Conservation (phyloP, 2,888 invertebrate species). For the Diaprepes abbreviatus region DNA sequence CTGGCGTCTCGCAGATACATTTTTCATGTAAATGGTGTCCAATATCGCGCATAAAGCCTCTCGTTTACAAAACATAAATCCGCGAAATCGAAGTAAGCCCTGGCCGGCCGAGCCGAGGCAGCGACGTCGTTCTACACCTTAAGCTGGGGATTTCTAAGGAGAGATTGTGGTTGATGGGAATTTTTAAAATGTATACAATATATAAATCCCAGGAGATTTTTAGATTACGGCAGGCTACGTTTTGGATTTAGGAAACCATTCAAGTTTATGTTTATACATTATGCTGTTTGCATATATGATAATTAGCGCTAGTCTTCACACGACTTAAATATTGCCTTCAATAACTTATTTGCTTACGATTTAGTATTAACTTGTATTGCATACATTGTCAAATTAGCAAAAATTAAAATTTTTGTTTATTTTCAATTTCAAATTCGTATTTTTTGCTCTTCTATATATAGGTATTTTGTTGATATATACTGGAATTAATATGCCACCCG, state of each 20-base stretch:
- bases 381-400: too few relatives aligned
- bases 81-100: slow-evolving; percentile 65
- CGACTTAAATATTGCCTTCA: too few relatives aligned
- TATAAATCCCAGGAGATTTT: slow-evolving; percentile 24
- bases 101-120: slow-evolving; percentile 28
- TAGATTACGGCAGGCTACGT: slow-evolving; percentile 1
- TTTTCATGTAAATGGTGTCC: slow-evolving; percentile 71
- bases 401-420: too few relatives aligned
- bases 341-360: too few relatives aligned
- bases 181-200: slow-evolving; percentile 51
- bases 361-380: too few relatives aligned
- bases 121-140: slow-evolving; percentile 36
- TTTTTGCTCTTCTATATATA: too few relatives aligned
- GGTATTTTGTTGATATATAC: too few relatives aligned
- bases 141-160: slow-evolving; percentile 63
- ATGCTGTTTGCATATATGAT: too few relatives aligned
- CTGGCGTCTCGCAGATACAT: slow-evolving; percentile 68
- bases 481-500: too few relatives aligned
- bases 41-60: slow-evolving; percentile 70
- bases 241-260: not conserved
- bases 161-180: slow-evolving; percentile 52
- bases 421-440: too few relatives aligned
- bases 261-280: not conserved
- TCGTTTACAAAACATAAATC: slow-evolving; percentile 71
- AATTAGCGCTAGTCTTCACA: too few relatives aligned